phyloP scores from a whole-genome alignment of 2,113 vertebrate genomes.

The Anolis sagrei region DNA sequence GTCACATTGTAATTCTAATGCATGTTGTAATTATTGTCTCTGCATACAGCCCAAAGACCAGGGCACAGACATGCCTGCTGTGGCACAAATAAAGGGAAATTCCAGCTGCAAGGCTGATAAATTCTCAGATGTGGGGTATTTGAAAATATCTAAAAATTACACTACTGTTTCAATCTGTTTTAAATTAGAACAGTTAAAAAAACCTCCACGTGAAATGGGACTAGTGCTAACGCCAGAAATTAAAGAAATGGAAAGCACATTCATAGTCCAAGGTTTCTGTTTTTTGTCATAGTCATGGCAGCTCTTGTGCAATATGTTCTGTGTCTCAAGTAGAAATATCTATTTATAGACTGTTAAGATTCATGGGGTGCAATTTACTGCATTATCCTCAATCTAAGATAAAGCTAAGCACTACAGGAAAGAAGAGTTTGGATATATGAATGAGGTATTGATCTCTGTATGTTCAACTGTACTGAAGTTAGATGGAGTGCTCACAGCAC shows the following conservation, averaged over 20 bases:
- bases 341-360: constrained; percentile 59
- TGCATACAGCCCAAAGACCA: not conserved
- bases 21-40: constrained; percentile 29
- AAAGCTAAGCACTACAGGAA: not conserved
- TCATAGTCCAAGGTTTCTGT: constrained; percentile 52
- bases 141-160: not conserved
- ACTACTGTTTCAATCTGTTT: constrained; percentile 43
- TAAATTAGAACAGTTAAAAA: not conserved
- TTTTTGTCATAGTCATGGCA: constrained; percentile 46
- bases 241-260: constrained; percentile 61
- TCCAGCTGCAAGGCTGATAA: constrained; percentile 21
- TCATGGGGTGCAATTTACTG: constrained; percentile 32
- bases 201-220: constrained; percentile 31
- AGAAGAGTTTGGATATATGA: not conserved
- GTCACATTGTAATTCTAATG: constrained; percentile 48
- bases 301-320: not conserved
- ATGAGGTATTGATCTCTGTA: constrained; percentile 15
- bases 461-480: not conserved
- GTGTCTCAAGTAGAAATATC: constrained; percentile 51
- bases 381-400: not conserved
- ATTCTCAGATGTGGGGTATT: constrained; percentile 12
- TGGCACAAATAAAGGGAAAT: constrained; percentile 3
- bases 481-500: not conserved
- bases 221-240: constrained; percentile 49
- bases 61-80: not conserved